These are phyloP conservation scores for Acrocyrtus sp. DNA, from an alignment of 2,888 invertebrate species.

Conservation along the genomic window DNA sequence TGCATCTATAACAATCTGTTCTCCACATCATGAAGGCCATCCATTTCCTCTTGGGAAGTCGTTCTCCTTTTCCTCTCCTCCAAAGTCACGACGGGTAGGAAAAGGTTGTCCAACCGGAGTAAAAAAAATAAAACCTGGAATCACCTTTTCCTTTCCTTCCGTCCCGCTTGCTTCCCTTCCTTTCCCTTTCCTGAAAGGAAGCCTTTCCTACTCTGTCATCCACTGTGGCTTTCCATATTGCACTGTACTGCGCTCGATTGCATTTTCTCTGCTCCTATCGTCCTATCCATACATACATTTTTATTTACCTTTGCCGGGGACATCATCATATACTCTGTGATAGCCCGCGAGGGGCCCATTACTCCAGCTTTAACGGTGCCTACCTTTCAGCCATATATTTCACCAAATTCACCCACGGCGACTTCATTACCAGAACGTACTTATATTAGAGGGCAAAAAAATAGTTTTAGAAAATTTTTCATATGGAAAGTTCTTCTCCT, in stretches of 20 bases:
- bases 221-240: background rate
- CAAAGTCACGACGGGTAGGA: too few species aligned
- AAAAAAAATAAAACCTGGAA: conserved; percentile 4
- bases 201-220: background rate
- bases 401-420: conserved; percentile 26
- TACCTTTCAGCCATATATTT: conserved; percentile 40
- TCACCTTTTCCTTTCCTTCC: background rate
- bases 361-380: conserved; percentile 41
- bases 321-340: conserved; percentile 11
- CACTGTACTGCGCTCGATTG: background rate
- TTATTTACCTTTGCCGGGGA: background rate
- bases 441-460: too few species aligned
- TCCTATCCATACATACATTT: too few species aligned
- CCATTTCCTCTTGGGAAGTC: too few species aligned
- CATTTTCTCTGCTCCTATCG: background rate
- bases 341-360: conserved; percentile 54
- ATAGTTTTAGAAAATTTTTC: too few species aligned
- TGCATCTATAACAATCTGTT: too few species aligned
- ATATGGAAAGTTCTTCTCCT: too few species aligned
- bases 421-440: conserved; percentile 17
- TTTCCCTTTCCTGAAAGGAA: too few species aligned
- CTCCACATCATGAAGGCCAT: too few species aligned
- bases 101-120: too few species aligned
- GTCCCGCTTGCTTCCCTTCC: too few species aligned
- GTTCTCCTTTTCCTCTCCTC: too few species aligned